Conservation (phyloP, 2,113 vertebrate species). For the cattle (Bos taurus) region ARS-UCD2.0 NC_037346.1:3685001-3685500, state of each 20-base stretch:
- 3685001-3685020: neutral
- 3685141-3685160: neutral
- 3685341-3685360: neutral
- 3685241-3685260: neutral
- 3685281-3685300: neutral
- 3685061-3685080: neutral
- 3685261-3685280: neutral
- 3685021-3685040: neutral
- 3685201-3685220: neutral
- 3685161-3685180: neutral
- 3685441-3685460: neutral
- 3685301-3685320: neutral
- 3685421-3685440: neutral
- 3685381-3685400: neutral
- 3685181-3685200: neutral
- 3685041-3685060: neutral
- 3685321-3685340: neutral
- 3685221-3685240: neutral
- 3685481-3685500: neutral
- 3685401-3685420: neutral
- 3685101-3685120: neutral
- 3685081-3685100: neutral
- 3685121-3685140: neutral
- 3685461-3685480: neutral
- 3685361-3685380: neutral